phyloP scores from a whole-genome alignment of 1,140 invertebrate species.

The Pseudomyrmex sp. region DNA sequence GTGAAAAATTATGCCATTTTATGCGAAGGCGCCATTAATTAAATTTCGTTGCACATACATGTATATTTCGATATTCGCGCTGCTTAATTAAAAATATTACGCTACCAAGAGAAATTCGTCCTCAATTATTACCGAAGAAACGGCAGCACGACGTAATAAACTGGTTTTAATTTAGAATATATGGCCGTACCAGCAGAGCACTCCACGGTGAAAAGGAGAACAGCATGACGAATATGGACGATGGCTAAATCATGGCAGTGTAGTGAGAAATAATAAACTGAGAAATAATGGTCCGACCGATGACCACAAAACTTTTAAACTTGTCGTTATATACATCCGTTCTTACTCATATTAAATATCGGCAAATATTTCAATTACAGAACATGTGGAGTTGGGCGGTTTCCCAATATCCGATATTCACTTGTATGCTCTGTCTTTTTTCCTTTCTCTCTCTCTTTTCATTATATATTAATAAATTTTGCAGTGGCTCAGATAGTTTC shows the following conservation, averaged over 20 bases:
- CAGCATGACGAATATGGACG: not conserved
- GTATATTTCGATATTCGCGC: not conserved
- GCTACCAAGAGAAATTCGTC: not conserved
- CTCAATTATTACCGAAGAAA: constrained; percentile 17
- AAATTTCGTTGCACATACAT: constrained; percentile 17
- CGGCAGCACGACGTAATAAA: constrained; percentile 12
- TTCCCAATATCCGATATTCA: constrained; percentile 64
- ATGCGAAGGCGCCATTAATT: constrained; percentile 31
- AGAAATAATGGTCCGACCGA: constrained; percentile 6
- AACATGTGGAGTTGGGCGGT: constrained; percentile 14
- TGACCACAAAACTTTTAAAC: constrained; percentile 64
- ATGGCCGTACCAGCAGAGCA: too few relatives aligned
- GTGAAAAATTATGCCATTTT: not conserved
- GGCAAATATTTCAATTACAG: constrained; percentile 71
- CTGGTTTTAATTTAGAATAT: constrained; percentile 23
- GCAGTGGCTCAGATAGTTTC: constrained; percentile 51
- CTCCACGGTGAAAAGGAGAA: too few relatives aligned
- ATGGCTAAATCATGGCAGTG: not conserved
- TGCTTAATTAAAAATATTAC: constrained; percentile 45
- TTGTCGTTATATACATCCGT: constrained; percentile 5
- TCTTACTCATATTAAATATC: constrained; percentile 54
- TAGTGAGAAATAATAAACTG: constrained; percentile 36
- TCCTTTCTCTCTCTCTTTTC: not conserved
- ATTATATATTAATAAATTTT: constrained; percentile 70
- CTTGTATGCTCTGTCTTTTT: not conserved